Conservation (phyloP, 1,140 invertebrate species). For the Parapsyche elsis region DNA sequence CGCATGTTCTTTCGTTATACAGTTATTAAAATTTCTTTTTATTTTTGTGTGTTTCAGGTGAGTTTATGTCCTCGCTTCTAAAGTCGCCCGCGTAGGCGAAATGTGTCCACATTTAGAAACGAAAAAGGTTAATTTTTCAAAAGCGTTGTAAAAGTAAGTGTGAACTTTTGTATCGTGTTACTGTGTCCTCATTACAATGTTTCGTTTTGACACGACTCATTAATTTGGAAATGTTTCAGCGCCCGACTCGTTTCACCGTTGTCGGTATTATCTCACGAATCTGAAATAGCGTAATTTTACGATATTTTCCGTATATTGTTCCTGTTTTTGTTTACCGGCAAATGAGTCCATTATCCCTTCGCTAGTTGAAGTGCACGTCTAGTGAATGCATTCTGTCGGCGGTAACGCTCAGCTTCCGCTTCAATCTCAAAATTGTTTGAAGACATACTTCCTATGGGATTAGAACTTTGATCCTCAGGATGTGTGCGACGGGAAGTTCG, state of each 20-base stretch:
- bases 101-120: constrained; percentile 37
- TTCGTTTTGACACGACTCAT: constrained; percentile 4
- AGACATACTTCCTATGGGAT: constrained; percentile 45
- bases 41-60: not conserved
- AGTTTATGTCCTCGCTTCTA: no score
- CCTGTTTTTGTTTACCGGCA: not conserved
- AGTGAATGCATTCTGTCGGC: constrained; percentile 14
- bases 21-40: no score
- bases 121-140: constrained; percentile 35
- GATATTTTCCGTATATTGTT: no score
- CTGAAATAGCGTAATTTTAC: no score
- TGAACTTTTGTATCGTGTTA: constrained; percentile 39
- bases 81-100: constrained; percentile 1
- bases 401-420: not conserved
- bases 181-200: not conserved
- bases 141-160: constrained; percentile 25
- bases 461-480: constrained; percentile 42
- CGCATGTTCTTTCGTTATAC: no score
- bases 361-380: constrained; percentile 2
- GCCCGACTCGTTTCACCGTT: not conserved
- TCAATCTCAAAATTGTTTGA: constrained; percentile 38
- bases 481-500: constrained; percentile 32
- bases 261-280: no score
- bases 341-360: constrained; percentile 2
- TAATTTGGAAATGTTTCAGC: constrained; percentile 1